Evolutionary conservation across 2,113 vertebrate genomes (phyloP), one percentile per base, ranked within the genome.

Genomic region (Haliaeetus leucogaster): DNA sequence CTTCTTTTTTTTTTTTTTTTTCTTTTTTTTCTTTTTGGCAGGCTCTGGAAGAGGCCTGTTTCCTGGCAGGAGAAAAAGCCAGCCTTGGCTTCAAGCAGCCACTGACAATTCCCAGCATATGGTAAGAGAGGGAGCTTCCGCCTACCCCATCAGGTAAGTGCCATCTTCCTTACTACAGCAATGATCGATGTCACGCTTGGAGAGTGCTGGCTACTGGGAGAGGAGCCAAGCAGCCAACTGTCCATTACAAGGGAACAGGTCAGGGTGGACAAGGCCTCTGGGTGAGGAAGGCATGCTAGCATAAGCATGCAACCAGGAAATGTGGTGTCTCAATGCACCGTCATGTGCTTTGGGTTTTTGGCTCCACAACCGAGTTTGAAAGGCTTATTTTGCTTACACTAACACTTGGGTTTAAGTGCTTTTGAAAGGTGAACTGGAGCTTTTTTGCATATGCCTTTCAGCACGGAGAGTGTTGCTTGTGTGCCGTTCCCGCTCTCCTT

Each of bases 91-190:
- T 98, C 97, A 98, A 98, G 98, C 98, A 98, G 98, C 97, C 98
- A 96, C 98, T 99, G 99, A 99, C 99, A 99, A 99, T 99, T 98
- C 96, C 97, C 97, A 98, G 98, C 99, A 99, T 99, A 99, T 99
- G 99, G 99, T 98, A 98, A 98, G 98, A 99, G 99, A 99, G 98
- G 98, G 98, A 97, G 98, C 98, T 98, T 98, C 98, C 98, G 98
- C 98, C 98, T 98, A 97, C 97, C 98, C 98, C 98, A 99, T 99
- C 99, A 99, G 99, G 99, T 99, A 98, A 98, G 98, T 99, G 99
- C 98, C 99, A 99, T 99, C 98, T 99, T 98, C 97, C 96, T 98
- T 93, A 97, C 97, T 97, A 72, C 84, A 96, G 94, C 97, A 94
- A 94, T 99, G 98, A 99, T 98, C 97, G 98, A 99, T 99, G 98